Evolutionary conservation across 2,113 vertebrate species (phyloP).

Genomic region (sheep (Ovis aries)): ARS-UI_Ramb_v3.0 NC_056063.1:15160001-15160500

Average conservation of each 20-base stretch:
- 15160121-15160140: constrained; percentile 63
- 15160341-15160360: constrained; percentile 65
- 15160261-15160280: constrained; percentile 65
- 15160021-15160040: background rate
- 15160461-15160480: constrained; percentile 54
- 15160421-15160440: constrained; percentile 39
- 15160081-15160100: constrained; percentile 51
- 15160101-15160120: constrained; percentile 63
- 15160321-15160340: constrained; percentile 60
- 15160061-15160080: constrained; percentile 48
- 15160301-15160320: constrained; percentile 62
- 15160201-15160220: constrained; percentile 76
- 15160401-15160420: constrained; percentile 57
- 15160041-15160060: background rate
- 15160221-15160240: constrained; percentile 74
- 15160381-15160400: constrained; percentile 70
- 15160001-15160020: constrained; percentile 31
- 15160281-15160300: constrained; percentile 67
- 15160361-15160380: constrained; percentile 70
- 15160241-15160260: constrained; percentile 71
- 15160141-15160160: constrained; percentile 76
- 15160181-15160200: constrained; percentile 74
- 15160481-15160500: constrained; percentile 53
- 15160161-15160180: constrained; percentile 75
- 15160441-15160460: constrained; percentile 65